Evolutionary conservation across 2,113 vertebrate species (phyloP).

Genomic region (Channa maculata): DNA sequence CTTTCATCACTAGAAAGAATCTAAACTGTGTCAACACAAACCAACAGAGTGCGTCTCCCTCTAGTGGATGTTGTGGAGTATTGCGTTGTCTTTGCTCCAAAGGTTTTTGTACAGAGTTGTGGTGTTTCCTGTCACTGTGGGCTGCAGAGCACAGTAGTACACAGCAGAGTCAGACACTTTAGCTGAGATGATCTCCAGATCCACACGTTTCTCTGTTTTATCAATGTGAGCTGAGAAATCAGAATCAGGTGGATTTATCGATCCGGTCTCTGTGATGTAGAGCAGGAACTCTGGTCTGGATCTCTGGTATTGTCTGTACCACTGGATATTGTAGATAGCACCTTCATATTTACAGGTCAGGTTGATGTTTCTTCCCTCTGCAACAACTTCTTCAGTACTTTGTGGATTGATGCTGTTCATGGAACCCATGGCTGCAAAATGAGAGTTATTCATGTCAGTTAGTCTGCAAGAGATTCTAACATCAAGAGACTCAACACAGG

Average conservation of each 20-base stretch:
- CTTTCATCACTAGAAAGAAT: too few species aligned
- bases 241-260: background rate
- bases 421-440: slow-evolving; percentile 29
- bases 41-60: background rate
- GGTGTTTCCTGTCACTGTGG: slow-evolving; percentile 49
- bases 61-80: slow-evolving; percentile 8
- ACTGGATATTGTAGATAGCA: background rate
- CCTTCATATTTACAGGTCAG: slow-evolving; percentile 35
- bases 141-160: slow-evolving; percentile 18
- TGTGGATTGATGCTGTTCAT: slow-evolving; percentile 30
- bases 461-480: background rate
- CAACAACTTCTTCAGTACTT: slow-evolving; percentile 25
- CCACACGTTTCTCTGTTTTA: background rate
- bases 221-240: slow-evolving; percentile 18
- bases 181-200: too few species aligned
- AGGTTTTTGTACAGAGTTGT: slow-evolving; percentile 44
- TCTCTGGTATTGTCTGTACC: slow-evolving; percentile 29
- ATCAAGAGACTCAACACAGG: background rate
- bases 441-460: slow-evolving; percentile 25
- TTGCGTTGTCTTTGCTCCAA: slow-evolving; percentile 2
- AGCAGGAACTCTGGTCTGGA: slow-evolving; percentile 44
- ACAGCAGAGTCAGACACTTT: background rate
- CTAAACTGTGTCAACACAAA: too few species aligned
- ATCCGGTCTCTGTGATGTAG: slow-evolving; percentile 8
- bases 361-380: slow-evolving; percentile 36